Evolutionary conservation across 2,113 vertebrate genomes (phyloP).

Genomic region (Neofelis nebulosa): DNA sequence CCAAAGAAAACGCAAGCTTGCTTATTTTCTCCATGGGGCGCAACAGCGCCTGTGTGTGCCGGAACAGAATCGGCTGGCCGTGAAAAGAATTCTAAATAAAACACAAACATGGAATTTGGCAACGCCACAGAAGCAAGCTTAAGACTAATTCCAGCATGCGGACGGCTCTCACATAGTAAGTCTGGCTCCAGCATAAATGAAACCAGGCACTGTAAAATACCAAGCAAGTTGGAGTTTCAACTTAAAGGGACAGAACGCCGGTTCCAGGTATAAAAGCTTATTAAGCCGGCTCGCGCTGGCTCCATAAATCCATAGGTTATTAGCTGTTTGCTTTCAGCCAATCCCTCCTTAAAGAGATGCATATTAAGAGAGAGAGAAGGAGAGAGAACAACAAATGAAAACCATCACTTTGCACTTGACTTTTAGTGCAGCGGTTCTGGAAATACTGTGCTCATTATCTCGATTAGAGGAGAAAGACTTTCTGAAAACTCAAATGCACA

Average conservation of each 20-base stretch:
- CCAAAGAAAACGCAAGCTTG: constrained; percentile 91
- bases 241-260: constrained; percentile 89
- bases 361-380: not conserved
- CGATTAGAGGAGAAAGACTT: constrained; percentile 47
- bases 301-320: constrained; percentile 80
- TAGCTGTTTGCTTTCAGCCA: constrained; percentile 81
- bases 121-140: constrained; percentile 91
- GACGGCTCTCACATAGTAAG: constrained; percentile 91
- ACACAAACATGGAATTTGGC: constrained; percentile 93
- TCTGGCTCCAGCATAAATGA: constrained; percentile 95
- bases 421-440: constrained; percentile 46
- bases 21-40: constrained; percentile 91
- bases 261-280: constrained; percentile 76
- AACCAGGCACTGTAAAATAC: constrained; percentile 95
- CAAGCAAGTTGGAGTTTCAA: constrained; percentile 89
- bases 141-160: constrained; percentile 92
- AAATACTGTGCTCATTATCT: constrained; percentile 63
- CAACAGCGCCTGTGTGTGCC: constrained; percentile 89
- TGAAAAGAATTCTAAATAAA: constrained; percentile 94
- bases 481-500: not conserved
- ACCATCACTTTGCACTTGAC: constrained; percentile 73
- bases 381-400: constrained; percentile 57
- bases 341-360: constrained; percentile 69
- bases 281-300: constrained; percentile 75
- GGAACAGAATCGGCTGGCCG: constrained; percentile 91